Percentiles rank a stretch among this genome's conserved stretches.
Conservation (phyloP, 2,888 invertebrate species). For the Sialis lutaria region DNA sequence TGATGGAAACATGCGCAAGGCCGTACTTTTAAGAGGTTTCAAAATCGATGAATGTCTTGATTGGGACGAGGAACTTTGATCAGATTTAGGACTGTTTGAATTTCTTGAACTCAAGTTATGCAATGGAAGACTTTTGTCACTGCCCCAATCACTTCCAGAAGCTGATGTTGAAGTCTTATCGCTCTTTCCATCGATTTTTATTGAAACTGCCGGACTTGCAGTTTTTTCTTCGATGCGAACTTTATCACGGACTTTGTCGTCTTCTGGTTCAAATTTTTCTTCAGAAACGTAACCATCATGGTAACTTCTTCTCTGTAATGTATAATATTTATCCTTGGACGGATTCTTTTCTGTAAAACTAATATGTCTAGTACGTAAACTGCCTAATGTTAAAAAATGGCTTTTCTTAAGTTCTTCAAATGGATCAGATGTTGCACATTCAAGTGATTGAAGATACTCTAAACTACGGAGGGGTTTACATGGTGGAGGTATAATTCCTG, state of each 20-base stretch:
- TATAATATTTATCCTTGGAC: background rate
- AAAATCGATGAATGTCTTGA: background rate
- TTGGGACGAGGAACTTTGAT: background rate
- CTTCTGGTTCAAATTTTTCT: background rate
- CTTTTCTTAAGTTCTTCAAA: slow-evolving; percentile 1
- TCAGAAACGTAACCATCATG: background rate
- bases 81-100: slow-evolving; percentile 2
- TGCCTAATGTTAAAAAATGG: slow-evolving; percentile 1
- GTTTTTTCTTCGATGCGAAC: background rate
- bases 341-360: slow-evolving; percentile 3
- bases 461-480: slow-evolving; percentile 5
- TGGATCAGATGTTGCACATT: background rate
- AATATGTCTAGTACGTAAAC: slow-evolving; percentile 3
- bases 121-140: slow-evolving; percentile 4
- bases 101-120: background rate
- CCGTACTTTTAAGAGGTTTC: background rate
- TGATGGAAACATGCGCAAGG: background rate
- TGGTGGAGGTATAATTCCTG: slow-evolving; percentile 3
- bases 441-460: slow-evolving; percentile 3
- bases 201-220: background rate
- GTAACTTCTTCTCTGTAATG: slow-evolving; percentile 1
- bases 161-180: background rate
- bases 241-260: background rate
- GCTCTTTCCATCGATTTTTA: background rate
- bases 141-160: slow-evolving; percentile 4